phyloP scores from a whole-genome alignment of 2,797 vertebrate species.

The Poecile montanus region DNA sequence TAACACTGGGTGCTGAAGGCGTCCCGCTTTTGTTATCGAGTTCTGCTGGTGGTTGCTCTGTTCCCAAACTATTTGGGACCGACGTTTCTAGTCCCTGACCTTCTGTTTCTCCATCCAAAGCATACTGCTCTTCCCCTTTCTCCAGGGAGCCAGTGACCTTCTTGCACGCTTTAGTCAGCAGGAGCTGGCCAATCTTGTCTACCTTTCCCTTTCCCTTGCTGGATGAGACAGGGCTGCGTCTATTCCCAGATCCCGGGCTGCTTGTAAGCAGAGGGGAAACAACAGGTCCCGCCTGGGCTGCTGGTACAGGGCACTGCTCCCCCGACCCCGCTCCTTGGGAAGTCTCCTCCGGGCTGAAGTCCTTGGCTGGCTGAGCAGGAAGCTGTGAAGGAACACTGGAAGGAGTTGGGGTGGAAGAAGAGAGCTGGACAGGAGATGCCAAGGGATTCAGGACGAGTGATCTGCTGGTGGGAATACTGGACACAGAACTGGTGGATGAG shows the following conservation, averaged over 20 bases:
- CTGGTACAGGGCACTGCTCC: slow-evolving; percentile 74
- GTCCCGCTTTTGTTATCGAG: slow-evolving; percentile 69
- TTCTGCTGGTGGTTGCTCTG: slow-evolving; percentile 70
- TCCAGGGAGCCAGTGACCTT: slow-evolving; percentile 80
- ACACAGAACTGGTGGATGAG: slow-evolving; percentile 66
- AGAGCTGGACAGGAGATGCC: slow-evolving; percentile 80
- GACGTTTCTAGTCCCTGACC: slow-evolving; percentile 67
- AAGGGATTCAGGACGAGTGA: slow-evolving; percentile 77
- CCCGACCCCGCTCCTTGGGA: slow-evolving; percentile 36
- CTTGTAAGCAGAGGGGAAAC: slow-evolving; percentile 83
- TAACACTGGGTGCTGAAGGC: slow-evolving; percentile 56
- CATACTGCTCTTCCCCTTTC: slow-evolving; percentile 77
- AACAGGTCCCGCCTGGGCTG: slow-evolving; percentile 77
- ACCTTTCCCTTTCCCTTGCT: slow-evolving; percentile 85
- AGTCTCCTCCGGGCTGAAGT: slow-evolving; percentile 77
- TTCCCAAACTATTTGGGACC: slow-evolving; percentile 56
- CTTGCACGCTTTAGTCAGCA: slow-evolving; percentile 79
- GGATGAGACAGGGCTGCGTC: slow-evolving; percentile 86
- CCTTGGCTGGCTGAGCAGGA: slow-evolving; percentile 78
- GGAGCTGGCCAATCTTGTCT: slow-evolving; percentile 81
- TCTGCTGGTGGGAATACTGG: slow-evolving; percentile 76
- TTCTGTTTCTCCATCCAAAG: slow-evolving; percentile 76
- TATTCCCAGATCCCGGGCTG: slow-evolving; percentile 82
- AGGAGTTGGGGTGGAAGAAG: slow-evolving; percentile 70
- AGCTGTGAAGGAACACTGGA: slow-evolving; percentile 66